Conservation (phyloP, 1,140 invertebrate species). For the Sitobion miscanthi region DNA sequence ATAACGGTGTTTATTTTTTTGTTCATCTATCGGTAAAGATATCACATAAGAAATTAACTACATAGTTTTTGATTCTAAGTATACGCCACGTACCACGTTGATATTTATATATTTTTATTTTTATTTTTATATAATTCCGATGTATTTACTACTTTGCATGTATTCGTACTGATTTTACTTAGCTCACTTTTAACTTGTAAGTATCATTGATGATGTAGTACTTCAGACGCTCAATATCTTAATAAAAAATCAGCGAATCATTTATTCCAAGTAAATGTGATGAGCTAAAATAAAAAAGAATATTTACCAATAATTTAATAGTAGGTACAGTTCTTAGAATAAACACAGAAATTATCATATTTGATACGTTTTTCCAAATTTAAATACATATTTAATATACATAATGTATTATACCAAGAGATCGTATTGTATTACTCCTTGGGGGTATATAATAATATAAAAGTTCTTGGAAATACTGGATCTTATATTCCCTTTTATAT, state of each 20-base stretch:
- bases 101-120: background rate
- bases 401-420: background rate
- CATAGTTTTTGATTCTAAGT: background rate
- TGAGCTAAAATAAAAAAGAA: background rate
- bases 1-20: background rate
- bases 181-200: background rate
- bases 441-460: no score
- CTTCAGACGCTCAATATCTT: background rate
- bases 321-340: background rate
- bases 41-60: background rate
- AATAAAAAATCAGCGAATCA: background rate
- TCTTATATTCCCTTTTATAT: no score
- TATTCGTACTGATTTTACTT: background rate
- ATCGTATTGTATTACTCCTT: no score
- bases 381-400: background rate
- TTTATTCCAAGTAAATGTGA: background rate
- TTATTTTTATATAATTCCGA: background rate
- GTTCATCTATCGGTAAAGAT: background rate
- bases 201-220: background rate
- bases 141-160: background rate
- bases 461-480: no score
- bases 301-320: background rate
- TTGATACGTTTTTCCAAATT: background rate
- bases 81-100: background rate
- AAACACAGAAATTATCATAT: background rate